Evolutionary conservation across 2,888 invertebrate species (phyloP).

Genomic region (Orthosia gothica): DNA sequence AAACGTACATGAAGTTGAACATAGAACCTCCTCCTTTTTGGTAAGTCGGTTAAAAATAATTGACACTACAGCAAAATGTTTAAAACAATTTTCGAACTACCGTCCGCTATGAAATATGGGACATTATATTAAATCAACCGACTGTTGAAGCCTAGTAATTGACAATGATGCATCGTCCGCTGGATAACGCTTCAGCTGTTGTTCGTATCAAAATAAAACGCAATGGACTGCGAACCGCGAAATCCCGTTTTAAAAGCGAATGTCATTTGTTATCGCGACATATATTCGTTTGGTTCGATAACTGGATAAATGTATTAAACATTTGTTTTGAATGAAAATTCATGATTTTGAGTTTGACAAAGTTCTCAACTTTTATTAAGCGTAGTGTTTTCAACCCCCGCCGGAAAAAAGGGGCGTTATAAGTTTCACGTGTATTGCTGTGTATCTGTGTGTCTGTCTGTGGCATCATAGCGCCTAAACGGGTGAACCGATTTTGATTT

Average conservation of each 20-base stretch:
- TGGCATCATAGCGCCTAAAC: no score
- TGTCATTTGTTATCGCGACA: slow-evolving; percentile 60
- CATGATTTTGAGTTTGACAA: neutral
- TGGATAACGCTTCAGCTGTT: slow-evolving; percentile 43
- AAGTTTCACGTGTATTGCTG: no score
- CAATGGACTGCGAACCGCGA: slow-evolving; percentile 62
- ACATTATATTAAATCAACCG: slow-evolving; percentile 62
- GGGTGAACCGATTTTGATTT: no score
- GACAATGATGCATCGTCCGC: slow-evolving; percentile 64
- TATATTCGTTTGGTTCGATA: slow-evolving; percentile 48
- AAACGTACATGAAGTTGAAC: no score
- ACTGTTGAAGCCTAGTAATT: slow-evolving; percentile 65
- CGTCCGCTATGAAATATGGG: slow-evolving; percentile 56
- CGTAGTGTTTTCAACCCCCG: no score
- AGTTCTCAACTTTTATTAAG: neutral
- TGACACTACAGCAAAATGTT: slow-evolving; percentile 32
- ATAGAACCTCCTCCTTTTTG: no score
- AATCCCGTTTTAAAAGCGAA: slow-evolving; percentile 65
- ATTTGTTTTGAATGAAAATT: slow-evolving; percentile 32
- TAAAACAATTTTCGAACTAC: slow-evolving; percentile 41
- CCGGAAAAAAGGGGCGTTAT: no score
- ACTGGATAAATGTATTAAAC: slow-evolving; percentile 18
- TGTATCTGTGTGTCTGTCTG: no score
- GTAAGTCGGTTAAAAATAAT: no score
- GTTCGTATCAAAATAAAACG: slow-evolving; percentile 61